Evolutionary conservation across 2,888 invertebrate genomes (phyloP), one percentile per base, ranked within the genome.

Genomic region (Leptura quadrifasciata): DNA sequence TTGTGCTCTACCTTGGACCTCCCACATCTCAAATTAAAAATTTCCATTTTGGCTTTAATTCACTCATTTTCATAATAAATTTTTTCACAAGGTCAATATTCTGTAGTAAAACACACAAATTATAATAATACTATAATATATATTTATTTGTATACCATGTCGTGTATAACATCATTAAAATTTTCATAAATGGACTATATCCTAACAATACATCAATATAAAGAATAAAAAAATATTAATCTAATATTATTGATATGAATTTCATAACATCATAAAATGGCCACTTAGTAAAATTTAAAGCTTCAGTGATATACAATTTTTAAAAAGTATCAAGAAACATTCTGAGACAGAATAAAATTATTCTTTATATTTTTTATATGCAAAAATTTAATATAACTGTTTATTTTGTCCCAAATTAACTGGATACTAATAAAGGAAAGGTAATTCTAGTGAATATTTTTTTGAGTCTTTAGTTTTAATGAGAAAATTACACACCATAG

Each of bases 211-310:
- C 73, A 81, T 70, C 77, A 72, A 78, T 73, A 76, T 78, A 82
- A 74, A 80, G 76, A 78, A 82, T 78, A 80, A 80, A 83, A 79
- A 83, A 82, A 80, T 79, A 81, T 83, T 79, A 78, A 75, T 79
- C 76, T 71, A 79, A 79, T 73, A 81, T 76, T 75, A 79, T 75
- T 81, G 81, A 83, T 83, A 83, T 82, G 83, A 79, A 79, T 79
- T 77, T 71, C 60, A 71, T 61, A 73, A 67, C 65, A 52, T 67
- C 61, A 73, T 73, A 58, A 58, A 31, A 73, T 73, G 73, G 73
- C 73, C 73, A 73, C 67, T 73, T 72, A 65, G 27, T 67, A 52
- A 67, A 67, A 67, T 73, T 73, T 73, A 73, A 73, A 73, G 73
- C 73, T 73, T 67, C 24, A 65, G 24, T 39, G 39, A 21, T 61